phyloP scores from a whole-genome alignment of 92 coral and sea anemone species.

The Umimayanthus chanpuru region DNA sequence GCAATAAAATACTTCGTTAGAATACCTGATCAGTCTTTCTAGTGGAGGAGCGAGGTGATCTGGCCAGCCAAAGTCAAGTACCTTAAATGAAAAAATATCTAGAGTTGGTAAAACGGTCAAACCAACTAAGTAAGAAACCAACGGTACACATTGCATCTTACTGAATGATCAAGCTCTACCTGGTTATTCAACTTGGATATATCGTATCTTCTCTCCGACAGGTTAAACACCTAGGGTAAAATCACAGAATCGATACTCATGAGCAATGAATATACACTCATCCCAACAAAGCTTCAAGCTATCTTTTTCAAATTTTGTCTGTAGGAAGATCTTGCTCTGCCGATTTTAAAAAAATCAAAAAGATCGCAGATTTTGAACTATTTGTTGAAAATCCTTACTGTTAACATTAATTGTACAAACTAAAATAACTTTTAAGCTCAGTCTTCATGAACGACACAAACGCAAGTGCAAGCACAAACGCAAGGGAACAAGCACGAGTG shows the following conservation, averaged over 20 bases:
- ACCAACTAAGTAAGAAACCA: neutral
- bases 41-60: constrained; percentile 97
- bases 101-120: neutral
- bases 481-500: no score
- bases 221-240: constrained; percentile 82
- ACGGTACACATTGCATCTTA: neutral
- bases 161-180: constrained; percentile 44
- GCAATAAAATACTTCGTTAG: neutral
- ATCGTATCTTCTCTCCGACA: constrained; percentile 97
- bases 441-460: no score
- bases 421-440: no score
- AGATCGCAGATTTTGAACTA: no score
- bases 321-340: no score
- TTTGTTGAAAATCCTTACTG: no score
- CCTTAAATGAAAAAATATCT: constrained; percentile 51
- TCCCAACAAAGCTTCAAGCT: neutral
- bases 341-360: no score
- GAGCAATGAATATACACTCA: neutral
- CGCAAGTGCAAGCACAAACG: no score
- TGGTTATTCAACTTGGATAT: constrained; percentile 93
- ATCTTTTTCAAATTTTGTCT: neutral
- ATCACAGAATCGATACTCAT: neutral
- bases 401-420: no score
- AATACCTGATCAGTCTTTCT: constrained; percentile 89
- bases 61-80: constrained; percentile 99